Conservation (phyloP, 1,140 invertebrate genomes). For the Rhagoletis zephyria region DNA sequence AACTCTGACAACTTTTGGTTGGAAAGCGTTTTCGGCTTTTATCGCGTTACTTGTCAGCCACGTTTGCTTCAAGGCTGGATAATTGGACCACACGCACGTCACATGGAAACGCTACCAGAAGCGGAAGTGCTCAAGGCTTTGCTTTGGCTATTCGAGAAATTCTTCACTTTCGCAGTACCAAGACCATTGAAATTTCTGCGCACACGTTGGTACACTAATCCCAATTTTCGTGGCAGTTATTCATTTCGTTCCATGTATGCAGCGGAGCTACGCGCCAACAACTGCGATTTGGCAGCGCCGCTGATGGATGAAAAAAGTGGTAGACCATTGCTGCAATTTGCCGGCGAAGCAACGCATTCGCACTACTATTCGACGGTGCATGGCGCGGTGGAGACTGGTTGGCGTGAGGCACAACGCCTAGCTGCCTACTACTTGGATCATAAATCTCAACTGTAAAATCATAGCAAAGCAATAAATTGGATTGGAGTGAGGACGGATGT, state of each 20-base stretch:
- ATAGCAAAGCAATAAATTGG: too few relatives aligned
- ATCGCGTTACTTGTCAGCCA: constrained; percentile 78
- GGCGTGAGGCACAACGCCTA: constrained; percentile 82
- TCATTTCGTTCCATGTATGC: constrained; percentile 78
- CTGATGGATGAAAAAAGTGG: constrained; percentile 72
- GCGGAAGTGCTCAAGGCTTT: constrained; percentile 74
- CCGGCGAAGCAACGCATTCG: constrained; percentile 82
- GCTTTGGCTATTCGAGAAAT: constrained; percentile 74
- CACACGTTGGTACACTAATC: constrained; percentile 79
- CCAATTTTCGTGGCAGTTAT: constrained; percentile 81
- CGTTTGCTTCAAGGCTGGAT: constrained; percentile 81
- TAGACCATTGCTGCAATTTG: constrained; percentile 79
- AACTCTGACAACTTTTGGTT: constrained; percentile 75
- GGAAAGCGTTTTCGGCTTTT: constrained; percentile 79
- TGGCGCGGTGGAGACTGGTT: constrained; percentile 85
- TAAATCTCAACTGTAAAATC: constrained; percentile 60
- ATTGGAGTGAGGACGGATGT: too few relatives aligned
- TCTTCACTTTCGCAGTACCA: constrained; percentile 63
- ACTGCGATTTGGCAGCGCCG: constrained; percentile 76
- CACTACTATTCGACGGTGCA: constrained; percentile 84
- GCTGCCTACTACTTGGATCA: constrained; percentile 60
- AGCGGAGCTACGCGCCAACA: constrained; percentile 74
- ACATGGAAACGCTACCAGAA: constrained; percentile 76
- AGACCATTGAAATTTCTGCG: constrained; percentile 64
- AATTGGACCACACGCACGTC: constrained; percentile 75